phyloP scores from a whole-genome alignment of 2,113 vertebrate species.

The Nothocercus nigrocapillus region DNA sequence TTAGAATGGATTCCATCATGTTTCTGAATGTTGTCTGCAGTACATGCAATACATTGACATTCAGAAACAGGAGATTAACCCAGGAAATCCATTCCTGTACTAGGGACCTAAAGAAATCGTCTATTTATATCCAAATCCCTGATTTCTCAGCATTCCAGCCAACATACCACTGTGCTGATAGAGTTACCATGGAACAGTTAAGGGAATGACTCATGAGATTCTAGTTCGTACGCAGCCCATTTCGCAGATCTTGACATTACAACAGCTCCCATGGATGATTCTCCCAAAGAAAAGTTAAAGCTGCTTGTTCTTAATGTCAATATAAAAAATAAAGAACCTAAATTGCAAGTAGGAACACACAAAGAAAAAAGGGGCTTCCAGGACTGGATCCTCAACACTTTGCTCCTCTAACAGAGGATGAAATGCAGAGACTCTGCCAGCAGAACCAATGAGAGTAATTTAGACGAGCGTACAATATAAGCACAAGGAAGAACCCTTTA shows the following conservation, averaged over 20 bases:
- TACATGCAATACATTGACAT: not conserved
- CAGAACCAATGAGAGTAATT: not conserved
- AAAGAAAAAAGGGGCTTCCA: not conserved
- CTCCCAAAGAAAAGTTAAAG: not conserved
- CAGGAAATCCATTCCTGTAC: not conserved
- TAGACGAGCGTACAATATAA: not conserved
- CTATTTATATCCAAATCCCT: not conserved
- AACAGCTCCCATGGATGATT: not conserved
- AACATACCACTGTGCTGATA: not conserved
- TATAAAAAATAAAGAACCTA: not conserved
- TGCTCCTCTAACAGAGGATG: not conserved
- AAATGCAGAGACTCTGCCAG: not conserved
- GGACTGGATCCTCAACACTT: accelerated
- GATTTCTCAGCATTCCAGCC: not conserved
- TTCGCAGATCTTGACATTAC: not conserved
- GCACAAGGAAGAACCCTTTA: accelerated
- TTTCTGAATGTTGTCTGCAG: not conserved
- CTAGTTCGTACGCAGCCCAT: not conserved
- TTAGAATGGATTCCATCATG: not conserved
- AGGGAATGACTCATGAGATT: not conserved
- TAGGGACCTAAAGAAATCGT: not conserved
- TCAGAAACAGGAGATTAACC: not conserved
- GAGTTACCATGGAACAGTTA: not conserved
- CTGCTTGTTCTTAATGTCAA: not conserved
- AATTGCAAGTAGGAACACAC: not conserved